Base-by-base conservation (phyloP, 2,113 vertebrate genomes). In the Hypanus sabinus region DNA sequence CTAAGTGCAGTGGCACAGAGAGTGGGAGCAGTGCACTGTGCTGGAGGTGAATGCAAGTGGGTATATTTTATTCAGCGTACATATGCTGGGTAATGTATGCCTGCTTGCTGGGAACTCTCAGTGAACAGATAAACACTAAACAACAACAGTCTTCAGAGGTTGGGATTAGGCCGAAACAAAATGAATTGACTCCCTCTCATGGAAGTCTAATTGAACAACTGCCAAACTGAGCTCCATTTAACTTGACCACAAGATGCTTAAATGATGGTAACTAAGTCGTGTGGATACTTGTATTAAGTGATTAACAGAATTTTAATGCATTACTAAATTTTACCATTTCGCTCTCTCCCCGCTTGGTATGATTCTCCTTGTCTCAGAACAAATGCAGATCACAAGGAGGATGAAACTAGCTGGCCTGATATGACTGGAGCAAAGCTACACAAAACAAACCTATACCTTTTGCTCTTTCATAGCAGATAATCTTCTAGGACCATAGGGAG, bases 171-270 rank as follows among this genome's bases (percentile, higher is more conserved):
- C 30, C 0, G 36, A 55, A 93, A 93, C 36, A 93, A 93, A 30
- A 73, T 36, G 22, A 93, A 30, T 65, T 55, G 70, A 93, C 65
- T 93, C 91, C 68, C 38, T 33, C 70, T 22, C 91, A 93, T 73
- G 68, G 36, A 93, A 27, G 68, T 93, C 68, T 46, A 24, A 55
- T 38, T 73, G 70, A 73, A 93, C 68, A 73, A 38, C 70, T 71
- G 91, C 36, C 65, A 5, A 24, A 55, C 38, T 73, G 91, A 46
- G 91, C 22, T 93, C 0, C 20, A 36, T 46, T 73, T 71, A 70
- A 93, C 91, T 3, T 93, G 10, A 92, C 88, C 65, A 27, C 88
- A 38, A 92, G 88, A 36, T 70, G 88, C 65, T 92, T 92, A 71
- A 70, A 92, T 92, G 70, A 92, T 92, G 88, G 88, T 24, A 71